These are phyloP conservation scores for Punctoribates punctum DNA, from an alignment of 2,888 invertebrate genomes.

Conservation along the genomic window DNA sequence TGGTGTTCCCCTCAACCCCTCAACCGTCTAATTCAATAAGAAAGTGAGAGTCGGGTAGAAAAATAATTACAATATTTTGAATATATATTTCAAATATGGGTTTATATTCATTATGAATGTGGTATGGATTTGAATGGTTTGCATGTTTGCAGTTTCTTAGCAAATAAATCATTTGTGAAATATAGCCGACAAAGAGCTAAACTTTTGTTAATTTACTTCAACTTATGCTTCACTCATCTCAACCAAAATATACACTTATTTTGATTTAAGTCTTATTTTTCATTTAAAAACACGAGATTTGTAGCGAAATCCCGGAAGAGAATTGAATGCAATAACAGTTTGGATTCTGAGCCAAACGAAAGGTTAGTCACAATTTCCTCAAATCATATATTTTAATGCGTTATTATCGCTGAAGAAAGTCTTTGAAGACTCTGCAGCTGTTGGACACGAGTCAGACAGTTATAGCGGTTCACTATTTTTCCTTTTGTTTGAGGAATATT, in stretches of 20 bases:
- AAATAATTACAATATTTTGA: not conserved
- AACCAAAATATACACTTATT: not conserved
- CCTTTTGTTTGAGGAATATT: slow-evolving; percentile 25
- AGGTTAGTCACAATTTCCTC: slow-evolving; percentile 25
- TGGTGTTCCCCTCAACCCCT: not conserved
- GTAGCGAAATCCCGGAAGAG: slow-evolving; percentile 27
- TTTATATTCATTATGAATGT: not conserved
- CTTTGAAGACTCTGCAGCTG: not conserved
- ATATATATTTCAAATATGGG: not conserved
- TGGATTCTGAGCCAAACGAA: not conserved
- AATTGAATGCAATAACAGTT: slow-evolving; percentile 17
- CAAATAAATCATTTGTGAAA: slow-evolving; percentile 19
- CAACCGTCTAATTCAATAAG: not conserved
- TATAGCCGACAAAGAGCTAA: not conserved
- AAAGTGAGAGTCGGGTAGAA: not conserved
- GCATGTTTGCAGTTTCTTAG: not conserved
- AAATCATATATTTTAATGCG: slow-evolving; percentile 21
- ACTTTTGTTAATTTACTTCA: not conserved
- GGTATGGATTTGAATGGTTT: not conserved
- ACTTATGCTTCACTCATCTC: not conserved
- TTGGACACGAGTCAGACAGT: slow-evolving; percentile 13
- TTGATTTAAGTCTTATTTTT: not conserved
- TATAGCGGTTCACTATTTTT: slow-evolving; percentile 32
- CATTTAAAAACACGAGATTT: not conserved
- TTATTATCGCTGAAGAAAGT: slow-evolving; percentile 28